phyloP scores from a whole-genome alignment of 2,797 vertebrate genomes.

The Urophycis tenuis region DNA sequence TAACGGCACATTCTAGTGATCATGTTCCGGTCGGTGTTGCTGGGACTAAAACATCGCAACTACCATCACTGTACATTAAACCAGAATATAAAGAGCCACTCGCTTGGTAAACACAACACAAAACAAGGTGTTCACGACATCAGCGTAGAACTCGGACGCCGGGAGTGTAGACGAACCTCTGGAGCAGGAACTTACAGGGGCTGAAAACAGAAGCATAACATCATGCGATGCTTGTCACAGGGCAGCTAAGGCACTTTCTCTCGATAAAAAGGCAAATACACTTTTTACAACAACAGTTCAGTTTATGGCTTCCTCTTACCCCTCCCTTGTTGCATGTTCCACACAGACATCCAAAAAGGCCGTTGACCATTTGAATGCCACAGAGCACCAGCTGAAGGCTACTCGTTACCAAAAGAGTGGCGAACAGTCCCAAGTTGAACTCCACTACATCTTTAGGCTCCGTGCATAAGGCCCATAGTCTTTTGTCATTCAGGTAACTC shows the following conservation, averaged over 20 bases:
- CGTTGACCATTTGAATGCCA: conserved; percentile 71
- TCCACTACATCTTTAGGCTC: conserved; percentile 59
- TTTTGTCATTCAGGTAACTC: conserved; percentile 58
- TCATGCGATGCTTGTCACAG: not conserved
- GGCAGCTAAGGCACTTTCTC: not conserved
- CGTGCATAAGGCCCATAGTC: conserved; percentile 39
- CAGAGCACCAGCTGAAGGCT: conserved; percentile 66
- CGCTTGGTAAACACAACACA: not conserved
- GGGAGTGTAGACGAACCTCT: conserved; percentile 9
- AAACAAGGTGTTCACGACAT: not conserved
- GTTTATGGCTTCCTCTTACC: conserved; percentile 35
- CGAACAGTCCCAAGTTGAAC: conserved; percentile 72
- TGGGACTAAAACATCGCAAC: not conserved
- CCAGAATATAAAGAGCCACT: not conserved
- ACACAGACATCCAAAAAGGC: conserved; percentile 73
- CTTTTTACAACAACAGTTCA: not conserved
- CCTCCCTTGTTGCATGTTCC: conserved; percentile 64
- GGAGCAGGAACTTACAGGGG: conserved; percentile 23
- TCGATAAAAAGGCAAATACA: not conserved
- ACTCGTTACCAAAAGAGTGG: conserved; percentile 60
- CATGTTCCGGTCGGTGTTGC: not conserved
- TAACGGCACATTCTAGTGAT: not conserved
- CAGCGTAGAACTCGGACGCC: not conserved
- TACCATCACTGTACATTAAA: too few relatives aligned
- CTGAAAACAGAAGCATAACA: conserved; percentile 27